A percentile compares a stretch with the other conserved stretches of the same genome.
phyloP scores from a whole-genome alignment of 1,140 invertebrate genomes.

The Dufourea novaeangliae region DNA sequence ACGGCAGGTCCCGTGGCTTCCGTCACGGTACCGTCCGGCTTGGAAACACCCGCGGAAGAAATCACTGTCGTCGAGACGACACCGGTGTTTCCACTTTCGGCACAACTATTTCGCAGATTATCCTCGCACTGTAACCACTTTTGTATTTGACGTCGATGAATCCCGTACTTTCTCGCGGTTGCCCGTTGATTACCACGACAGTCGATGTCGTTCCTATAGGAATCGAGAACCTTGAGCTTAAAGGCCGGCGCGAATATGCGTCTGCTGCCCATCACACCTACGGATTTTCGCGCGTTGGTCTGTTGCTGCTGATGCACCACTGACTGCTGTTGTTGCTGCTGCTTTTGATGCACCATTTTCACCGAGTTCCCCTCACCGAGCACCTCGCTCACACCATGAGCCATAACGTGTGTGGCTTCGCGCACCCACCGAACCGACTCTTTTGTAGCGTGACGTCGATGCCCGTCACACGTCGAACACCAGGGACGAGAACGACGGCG shows the following conservation, averaged over 20 bases:
- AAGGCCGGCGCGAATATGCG: constrained; percentile 92
- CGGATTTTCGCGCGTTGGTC: constrained; percentile 80
- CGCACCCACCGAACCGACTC: constrained; percentile 57
- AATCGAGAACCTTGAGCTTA: constrained; percentile 92
- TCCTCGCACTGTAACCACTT: constrained; percentile 93
- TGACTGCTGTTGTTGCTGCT: constrained; percentile 76
- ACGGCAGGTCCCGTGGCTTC: constrained; percentile 52
- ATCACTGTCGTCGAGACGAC: constrained; percentile 48
- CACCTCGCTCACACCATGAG: constrained; percentile 82
- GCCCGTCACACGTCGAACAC: constrained; percentile 60
- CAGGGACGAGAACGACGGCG: constrained; percentile 66
- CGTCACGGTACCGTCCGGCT: constrained; percentile 52
- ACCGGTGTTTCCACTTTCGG: constrained; percentile 76
- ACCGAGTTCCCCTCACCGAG: constrained; percentile 73
- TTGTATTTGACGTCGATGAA: constrained; percentile 92
- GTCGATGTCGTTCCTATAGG: constrained; percentile 90
- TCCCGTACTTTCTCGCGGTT: constrained; percentile 92
- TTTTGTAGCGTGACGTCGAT: constrained; percentile 43
- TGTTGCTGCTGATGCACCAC: constrained; percentile 68
- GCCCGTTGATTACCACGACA: constrained; percentile 92
- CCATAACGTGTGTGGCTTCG: constrained; percentile 77
- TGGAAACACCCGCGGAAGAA: constrained; percentile 41
- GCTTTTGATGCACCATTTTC: constrained; percentile 81
- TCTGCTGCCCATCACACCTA: constrained; percentile 86
- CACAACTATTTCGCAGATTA: constrained; percentile 86